Base-by-base conservation (phyloP, 2,113 vertebrate species). In the Oenanthe oenanthe region DNA sequence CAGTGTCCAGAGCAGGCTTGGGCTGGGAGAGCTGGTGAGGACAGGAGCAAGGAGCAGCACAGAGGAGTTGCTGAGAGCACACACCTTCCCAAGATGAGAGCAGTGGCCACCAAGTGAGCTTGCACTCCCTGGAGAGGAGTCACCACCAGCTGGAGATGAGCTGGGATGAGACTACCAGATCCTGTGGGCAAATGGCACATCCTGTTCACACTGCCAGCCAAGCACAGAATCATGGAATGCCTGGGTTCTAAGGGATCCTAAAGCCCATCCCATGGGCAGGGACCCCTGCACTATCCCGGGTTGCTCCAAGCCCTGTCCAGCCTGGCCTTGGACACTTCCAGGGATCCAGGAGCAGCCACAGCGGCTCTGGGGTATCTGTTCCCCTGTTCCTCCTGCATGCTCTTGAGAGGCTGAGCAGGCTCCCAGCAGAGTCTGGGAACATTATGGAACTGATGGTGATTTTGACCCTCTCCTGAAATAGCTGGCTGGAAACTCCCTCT, bases 381-480 rank as follows among this genome's bases (percentile, higher is more conserved):
- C 36, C 21, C 32, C 15, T 13, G 28, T 28, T 66, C 67, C 13
- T 56, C 50, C 31, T 31, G 20, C 42, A 42, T 4, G 18, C 9
- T 74, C 45, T 2, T 32, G 12, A 17, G 40, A 7, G 32, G 51
- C 61, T 17, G 36, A 43, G 36, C 81, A 38, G 76, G 31, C 62
- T 53, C 5, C 0, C 4, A 66, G n/a, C 13, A 4, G 54, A 47
- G 36, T 26, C 67, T 32, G 31, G 17, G 18, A 22, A 29, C 2
- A 1, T 20, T 5, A 17, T 1, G 32, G 57, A 47, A 22, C 2
- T 15, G 28, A 11, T 18, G 54, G 53, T 10, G 43, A 36, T 13
- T 76, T 84, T 42, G 32, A 67, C 4, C 11, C 20, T 32, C 13
- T 38, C 60, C 58, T 29, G 34, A 45, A 54, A 72, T 75, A 18